These are phyloP conservation scores for Macropis europaea DNA, from an alignment of 2,888 invertebrate genomes.

Conservation along the genomic window DNA sequence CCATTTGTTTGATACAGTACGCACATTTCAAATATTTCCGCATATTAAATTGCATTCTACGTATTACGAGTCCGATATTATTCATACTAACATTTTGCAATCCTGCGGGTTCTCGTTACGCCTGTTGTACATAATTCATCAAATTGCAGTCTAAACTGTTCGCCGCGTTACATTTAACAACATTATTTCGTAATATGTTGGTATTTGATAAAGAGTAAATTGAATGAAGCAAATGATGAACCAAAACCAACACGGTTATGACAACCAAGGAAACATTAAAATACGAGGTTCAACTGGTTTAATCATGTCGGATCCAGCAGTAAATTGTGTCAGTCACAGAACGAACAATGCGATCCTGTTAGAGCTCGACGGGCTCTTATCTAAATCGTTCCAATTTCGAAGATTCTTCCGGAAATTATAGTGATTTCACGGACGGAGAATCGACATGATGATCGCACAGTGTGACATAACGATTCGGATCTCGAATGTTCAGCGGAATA, in stretches of 20 bases:
- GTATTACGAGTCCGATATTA: too few species aligned
- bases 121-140: too few species aligned
- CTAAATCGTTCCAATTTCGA: constrained; percentile 9
- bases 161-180: too few species aligned
- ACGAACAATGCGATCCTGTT: constrained; percentile 14
- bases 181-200: too few species aligned
- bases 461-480: background rate
- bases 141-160: too few species aligned
- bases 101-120: too few species aligned
- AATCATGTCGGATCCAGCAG: constrained; percentile 6
- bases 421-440: constrained; percentile 18
- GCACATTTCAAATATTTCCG: too few species aligned
- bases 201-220: too few species aligned
- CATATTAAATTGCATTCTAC: too few species aligned
- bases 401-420: constrained; percentile 5
- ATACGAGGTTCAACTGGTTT: background rate
- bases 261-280: background rate
- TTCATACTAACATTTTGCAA: too few species aligned
- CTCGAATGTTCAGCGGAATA: background rate
- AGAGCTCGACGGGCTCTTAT: background rate
- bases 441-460: background rate
- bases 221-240: background rate
- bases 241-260: background rate
- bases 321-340: background rate
- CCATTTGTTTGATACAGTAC: too few species aligned